phyloP scores from a whole-genome alignment of 1,140 invertebrate genomes.

The Contarinia nasturtii region DNA sequence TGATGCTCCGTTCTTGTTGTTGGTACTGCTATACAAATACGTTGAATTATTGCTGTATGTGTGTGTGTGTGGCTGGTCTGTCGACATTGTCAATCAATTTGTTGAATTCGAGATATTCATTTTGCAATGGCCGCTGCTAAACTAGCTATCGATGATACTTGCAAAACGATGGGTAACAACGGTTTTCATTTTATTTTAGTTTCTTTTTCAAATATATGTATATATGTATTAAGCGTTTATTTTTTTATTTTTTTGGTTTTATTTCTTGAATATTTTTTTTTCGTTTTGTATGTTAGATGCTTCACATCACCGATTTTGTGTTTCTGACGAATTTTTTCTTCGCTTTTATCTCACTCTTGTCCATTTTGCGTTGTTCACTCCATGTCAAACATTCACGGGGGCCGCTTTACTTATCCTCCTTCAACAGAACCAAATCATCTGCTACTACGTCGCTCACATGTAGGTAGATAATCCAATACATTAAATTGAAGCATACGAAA shows the following conservation, averaged over 20 bases:
- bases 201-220: not conserved
- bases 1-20: not conserved
- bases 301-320: no score
- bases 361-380: no score
- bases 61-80: not conserved
- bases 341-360: no score
- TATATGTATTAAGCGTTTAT: not conserved
- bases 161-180: not conserved
- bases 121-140: not conserved
- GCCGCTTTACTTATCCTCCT: conserved; percentile 50
- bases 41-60: not conserved
- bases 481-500: conserved; percentile 93
- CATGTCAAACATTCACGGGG: not conserved
- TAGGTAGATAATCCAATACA: conserved; percentile 95
- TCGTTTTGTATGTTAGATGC: not conserved
- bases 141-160: no score
- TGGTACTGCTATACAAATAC: not conserved
- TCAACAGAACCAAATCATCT: conserved; percentile 73
- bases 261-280: no score
- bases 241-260: not conserved
- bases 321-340: no score
- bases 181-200: not conserved
- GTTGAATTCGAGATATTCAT: not conserved
- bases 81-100: not conserved
- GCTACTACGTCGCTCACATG: conserved; percentile 88